These are phyloP conservation scores for Serinus canaria DNA, from an alignment of 2,113 vertebrate genomes.

Conservation along the genomic window DNA sequence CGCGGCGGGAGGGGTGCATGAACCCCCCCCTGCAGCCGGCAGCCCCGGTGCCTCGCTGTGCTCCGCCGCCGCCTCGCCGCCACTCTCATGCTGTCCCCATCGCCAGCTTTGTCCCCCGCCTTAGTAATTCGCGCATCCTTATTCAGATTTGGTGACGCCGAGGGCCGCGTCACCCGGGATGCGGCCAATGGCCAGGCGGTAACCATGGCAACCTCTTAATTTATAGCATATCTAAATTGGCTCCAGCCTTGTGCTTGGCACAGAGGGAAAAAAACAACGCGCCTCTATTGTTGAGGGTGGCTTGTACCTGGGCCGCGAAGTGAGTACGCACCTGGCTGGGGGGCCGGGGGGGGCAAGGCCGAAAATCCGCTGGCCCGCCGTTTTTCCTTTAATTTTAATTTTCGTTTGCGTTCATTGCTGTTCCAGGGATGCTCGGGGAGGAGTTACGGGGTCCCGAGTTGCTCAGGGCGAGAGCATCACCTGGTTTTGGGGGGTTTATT, in stretches of 20 bases:
- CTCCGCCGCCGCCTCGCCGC: constrained; percentile 73
- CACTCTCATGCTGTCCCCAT: constrained; percentile 87
- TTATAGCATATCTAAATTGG: constrained; percentile 89
- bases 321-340: constrained; percentile 68
- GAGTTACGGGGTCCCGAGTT: not conserved
- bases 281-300: constrained; percentile 77
- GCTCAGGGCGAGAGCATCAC: not conserved
- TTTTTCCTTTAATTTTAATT: rapidly evolving
- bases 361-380: rapidly evolving
- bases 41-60: constrained; percentile 47
- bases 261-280: constrained; percentile 79
- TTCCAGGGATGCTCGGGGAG: not conserved
- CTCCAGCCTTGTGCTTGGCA: constrained; percentile 75
- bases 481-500: not conserved
- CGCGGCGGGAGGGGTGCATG: constrained; percentile 34
- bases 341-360: not conserved
- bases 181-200: constrained; percentile 84
- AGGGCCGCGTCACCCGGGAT: constrained; percentile 70
- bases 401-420: not conserved
- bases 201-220: constrained; percentile 89
- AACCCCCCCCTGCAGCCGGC: constrained; percentile 34
- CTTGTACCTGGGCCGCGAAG: constrained; percentile 71
- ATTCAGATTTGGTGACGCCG: constrained; percentile 91
- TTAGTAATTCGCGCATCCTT: constrained; percentile 88
- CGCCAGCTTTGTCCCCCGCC: constrained; percentile 87